Evolutionary conservation across 2,888 invertebrate genomes (phyloP), one percentile per base, ranked within the genome.

Genomic region (Atethmia centrago): DNA sequence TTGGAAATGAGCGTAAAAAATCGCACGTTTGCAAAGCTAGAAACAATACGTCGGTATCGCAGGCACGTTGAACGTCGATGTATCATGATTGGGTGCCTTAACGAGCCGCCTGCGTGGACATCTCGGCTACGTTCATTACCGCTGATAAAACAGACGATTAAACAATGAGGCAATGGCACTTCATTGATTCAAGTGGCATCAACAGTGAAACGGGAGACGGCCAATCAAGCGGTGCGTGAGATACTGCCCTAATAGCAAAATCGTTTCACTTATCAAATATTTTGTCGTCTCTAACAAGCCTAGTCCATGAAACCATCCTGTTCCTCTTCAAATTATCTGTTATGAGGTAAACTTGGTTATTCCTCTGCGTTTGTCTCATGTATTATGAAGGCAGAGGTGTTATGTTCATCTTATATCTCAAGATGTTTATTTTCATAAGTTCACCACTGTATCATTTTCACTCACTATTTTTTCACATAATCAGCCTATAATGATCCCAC

Each of bases 91-190:
- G 82, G 85, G 77, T 80, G 85, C 83, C 78, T 86, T 88, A 90
- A 90, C 86, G 85, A 89, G 87, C 62, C 71, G 71, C 71, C 75
- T 85, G 79, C 85, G 82, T 73, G 79, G 80, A 73, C 80, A 77
- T 80, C 84, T 85, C 74, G 67, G 65, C 71, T 79, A 90, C 89
- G 90, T 87, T 90, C 90, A 94, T 93, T 93, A 93, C 94, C 94
- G 93, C 94, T 95, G 95, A 94, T 94, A 94, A 94, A 95, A 94
- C 93, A 94, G 86, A 91, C 93, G 94, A 95, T 95, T 94, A 95
- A 94, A 94, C 93, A 95, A 94, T 93, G 93, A 93, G 89, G 94
- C 93, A 95, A 94, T 94, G 88, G 93, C 93, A 93, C 93, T 92
- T 92, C 94, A 94, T 94, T 95, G 95, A 94, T 94, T 92, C 94